These are phyloP conservation scores for Serripes groenlandicus DNA, from an alignment of 2,888 invertebrate genomes.

Conservation along the genomic window DNA sequence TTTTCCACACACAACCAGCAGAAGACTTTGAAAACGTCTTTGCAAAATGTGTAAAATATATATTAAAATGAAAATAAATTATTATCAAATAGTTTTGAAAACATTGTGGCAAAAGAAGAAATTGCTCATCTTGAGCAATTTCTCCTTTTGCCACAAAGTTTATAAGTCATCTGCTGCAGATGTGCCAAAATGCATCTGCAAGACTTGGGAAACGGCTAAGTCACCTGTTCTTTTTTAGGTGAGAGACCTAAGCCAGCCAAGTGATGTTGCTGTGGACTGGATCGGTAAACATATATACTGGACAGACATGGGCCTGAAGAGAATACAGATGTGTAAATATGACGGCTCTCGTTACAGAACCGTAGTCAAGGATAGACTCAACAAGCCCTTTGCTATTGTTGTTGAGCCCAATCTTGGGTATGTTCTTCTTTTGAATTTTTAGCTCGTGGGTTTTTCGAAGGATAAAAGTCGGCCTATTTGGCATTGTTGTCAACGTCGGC, in stretches of 20 bases:
- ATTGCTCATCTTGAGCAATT: no score
- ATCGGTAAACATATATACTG: slow-evolving; percentile 91
- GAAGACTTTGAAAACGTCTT: no score
- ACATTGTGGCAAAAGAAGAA: neutral
- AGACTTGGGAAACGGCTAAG: neutral
- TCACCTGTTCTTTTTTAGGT: slow-evolving; percentile 33
- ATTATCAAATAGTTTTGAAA: neutral
- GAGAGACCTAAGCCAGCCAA: slow-evolving; percentile 87
- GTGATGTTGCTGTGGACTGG: slow-evolving; percentile 98
- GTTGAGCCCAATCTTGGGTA: slow-evolving; percentile 88
- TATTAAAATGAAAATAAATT: no score
- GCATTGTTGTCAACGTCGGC: no score
- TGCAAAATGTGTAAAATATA: no score
- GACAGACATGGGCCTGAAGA: slow-evolving; percentile 92
- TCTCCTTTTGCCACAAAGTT: neutral
- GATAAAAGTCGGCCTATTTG: no score
- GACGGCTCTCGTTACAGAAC: slow-evolving; percentile 92
- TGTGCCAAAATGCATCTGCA: neutral
- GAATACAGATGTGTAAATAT: slow-evolving; percentile 91
- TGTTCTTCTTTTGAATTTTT: no score
- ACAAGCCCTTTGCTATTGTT: slow-evolving; percentile 89
- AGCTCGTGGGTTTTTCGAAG: no score
- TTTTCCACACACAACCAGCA: no score
- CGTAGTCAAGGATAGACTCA: slow-evolving; percentile 90
- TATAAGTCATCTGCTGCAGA: neutral